Conservation (phyloP, 2,113 vertebrate genomes). For the Phocoena phocoena region DNA sequence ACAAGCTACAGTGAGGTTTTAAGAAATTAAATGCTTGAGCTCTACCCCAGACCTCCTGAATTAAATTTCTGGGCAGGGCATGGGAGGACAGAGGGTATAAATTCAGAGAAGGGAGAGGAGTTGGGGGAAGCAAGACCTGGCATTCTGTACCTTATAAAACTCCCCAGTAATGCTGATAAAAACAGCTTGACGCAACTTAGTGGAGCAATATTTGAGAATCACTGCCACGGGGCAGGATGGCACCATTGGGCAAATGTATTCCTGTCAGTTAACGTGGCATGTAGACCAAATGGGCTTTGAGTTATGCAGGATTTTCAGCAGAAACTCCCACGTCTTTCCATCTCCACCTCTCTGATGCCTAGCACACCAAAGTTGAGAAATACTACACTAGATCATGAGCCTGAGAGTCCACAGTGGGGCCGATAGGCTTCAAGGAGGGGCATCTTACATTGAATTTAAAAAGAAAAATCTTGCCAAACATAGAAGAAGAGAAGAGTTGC, state of each 20-base stretch:
- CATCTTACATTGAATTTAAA: neutral
- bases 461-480: neutral
- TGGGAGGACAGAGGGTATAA: neutral
- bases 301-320: neutral
- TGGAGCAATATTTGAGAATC: neutral
- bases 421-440: neutral
- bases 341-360: neutral
- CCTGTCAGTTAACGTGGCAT: neutral
- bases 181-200: neutral
- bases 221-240: neutral
- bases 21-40: neutral
- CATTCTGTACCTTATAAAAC: neutral
- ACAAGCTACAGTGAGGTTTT: neutral
- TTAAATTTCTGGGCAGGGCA: neutral
- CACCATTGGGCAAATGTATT: neutral
- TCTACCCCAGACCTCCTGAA: neutral
- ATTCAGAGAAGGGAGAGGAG: neutral
- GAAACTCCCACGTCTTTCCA: neutral
- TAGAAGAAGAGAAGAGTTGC: neutral
- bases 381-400: neutral
- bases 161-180: neutral
- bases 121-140: neutral
- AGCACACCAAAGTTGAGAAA: neutral
- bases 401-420: neutral
- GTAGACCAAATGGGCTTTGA: neutral